Conservation (phyloP, 2,888 invertebrate species). For the Gandaritis pyraliata region DNA sequence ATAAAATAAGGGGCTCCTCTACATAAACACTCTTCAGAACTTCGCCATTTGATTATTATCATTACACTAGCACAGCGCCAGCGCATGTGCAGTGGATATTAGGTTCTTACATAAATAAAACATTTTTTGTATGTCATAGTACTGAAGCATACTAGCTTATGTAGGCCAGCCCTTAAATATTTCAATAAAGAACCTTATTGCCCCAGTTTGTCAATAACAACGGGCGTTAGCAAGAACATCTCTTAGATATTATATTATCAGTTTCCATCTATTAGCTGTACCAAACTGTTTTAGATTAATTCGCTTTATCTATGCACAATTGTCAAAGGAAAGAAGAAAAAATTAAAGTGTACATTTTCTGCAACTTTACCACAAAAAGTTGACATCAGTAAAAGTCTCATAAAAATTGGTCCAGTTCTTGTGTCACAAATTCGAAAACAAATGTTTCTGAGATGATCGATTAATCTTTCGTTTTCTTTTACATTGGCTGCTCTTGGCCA, state of each 20-base stretch:
- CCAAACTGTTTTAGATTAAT: no score
- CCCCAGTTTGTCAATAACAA: slow-evolving; percentile 49
- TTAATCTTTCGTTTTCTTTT: no score
- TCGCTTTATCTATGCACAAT: no score
- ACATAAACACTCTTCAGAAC: background rate
- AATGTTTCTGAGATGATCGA: no score
- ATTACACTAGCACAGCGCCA: background rate
- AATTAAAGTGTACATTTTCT: no score
- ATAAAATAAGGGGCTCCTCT: slow-evolving; percentile 10
- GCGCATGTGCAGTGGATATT: background rate
- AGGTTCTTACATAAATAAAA: background rate
- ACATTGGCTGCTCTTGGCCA: no score
- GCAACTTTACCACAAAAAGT: no score
- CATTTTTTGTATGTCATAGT: background rate
- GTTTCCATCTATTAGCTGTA: no score
- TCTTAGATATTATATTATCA: slow-evolving; percentile 15
- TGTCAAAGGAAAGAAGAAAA: no score
- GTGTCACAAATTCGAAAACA: no score
- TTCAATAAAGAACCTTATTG: slow-evolving; percentile 52
- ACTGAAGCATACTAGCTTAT: slow-evolving; percentile 3
- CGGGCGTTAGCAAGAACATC: slow-evolving; percentile 20
- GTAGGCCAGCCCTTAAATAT: slow-evolving; percentile 6
- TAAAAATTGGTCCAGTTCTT: no score
- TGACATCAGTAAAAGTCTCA: no score
- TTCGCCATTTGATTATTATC: background rate